Evolutionary conservation across 1,140 invertebrate genomes (phyloP).

Genomic region (Psix sp.): DNA sequence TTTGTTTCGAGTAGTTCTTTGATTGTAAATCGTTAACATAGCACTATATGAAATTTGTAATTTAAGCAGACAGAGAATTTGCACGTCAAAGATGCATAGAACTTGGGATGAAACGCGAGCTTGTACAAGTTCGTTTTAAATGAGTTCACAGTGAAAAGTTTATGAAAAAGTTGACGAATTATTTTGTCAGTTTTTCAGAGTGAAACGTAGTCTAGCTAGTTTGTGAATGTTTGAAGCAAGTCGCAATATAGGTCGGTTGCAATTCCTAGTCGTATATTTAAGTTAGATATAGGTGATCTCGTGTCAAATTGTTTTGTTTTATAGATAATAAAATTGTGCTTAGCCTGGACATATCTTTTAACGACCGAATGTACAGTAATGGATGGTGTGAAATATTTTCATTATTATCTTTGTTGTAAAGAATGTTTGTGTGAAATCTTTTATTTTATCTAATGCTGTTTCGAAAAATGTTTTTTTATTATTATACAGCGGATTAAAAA

Average conservation of each 20-base stretch:
- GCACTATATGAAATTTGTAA: constrained; percentile 41
- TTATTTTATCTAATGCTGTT: too few relatives aligned
- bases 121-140: constrained; percentile 20
- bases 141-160: constrained; percentile 12
- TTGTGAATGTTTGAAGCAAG: constrained; percentile 15
- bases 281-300: too few relatives aligned
- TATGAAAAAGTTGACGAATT: constrained; percentile 17
- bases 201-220: constrained; percentile 13
- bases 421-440: too few relatives aligned
- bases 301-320: too few relatives aligned
- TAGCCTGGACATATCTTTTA: too few relatives aligned
- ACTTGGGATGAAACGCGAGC: constrained; percentile 20
- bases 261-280: too few relatives aligned
- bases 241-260: background rate
- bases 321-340: too few relatives aligned
- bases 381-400: too few relatives aligned
- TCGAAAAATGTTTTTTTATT: too few relatives aligned
- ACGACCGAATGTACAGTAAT: too few relatives aligned
- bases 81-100: constrained; percentile 50
- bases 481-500: too few relatives aligned
- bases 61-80: constrained; percentile 42
- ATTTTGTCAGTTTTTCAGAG: constrained; percentile 29
- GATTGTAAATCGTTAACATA: constrained; percentile 22
- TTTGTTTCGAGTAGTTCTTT: background rate
- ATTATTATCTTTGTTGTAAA: too few relatives aligned